Conservation (phyloP, 92 coral and sea anemone species). For the Bergia sp. region DNA sequence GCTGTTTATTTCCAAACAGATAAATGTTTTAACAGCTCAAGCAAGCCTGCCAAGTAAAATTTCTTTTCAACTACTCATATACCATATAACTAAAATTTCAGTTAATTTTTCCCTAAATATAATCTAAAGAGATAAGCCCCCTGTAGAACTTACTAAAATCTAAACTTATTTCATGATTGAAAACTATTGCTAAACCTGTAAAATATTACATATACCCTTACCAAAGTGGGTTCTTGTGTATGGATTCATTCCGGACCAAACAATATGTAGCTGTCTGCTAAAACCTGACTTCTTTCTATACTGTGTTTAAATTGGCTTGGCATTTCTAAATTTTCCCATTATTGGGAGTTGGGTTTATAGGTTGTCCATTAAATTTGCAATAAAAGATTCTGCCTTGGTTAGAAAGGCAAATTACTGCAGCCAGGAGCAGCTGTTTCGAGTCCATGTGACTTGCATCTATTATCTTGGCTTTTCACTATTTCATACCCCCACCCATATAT, state of each 20-base stretch:
- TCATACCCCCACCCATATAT: conserved; percentile 48
- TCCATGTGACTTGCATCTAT: conserved; percentile 49
- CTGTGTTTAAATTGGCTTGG: conserved; percentile 37
- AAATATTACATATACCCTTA: conserved; percentile 9
- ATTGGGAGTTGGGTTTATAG: conserved; percentile 34
- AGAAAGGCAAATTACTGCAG: conserved; percentile 42
- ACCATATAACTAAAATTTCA: conserved; percentile 14
- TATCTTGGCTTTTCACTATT: conserved; percentile 21
- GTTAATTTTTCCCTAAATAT: background rate
- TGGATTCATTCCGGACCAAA: conserved; percentile 42
- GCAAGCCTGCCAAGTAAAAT: background rate
- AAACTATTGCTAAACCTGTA: background rate
- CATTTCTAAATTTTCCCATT: conserved; percentile 43
- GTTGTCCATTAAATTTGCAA: conserved; percentile 42
- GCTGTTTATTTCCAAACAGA: conserved; percentile 21
- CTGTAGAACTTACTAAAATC: background rate
- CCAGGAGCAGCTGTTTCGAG: conserved; percentile 34
- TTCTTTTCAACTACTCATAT: background rate
- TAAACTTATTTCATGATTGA: background rate
- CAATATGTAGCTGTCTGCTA: conserved; percentile 6
- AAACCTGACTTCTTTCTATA: background rate
- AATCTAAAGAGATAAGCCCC: conserved; percentile 6
- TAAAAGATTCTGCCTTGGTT: conserved; percentile 44
- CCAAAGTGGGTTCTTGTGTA: conserved; percentile 44
- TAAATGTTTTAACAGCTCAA: conserved; percentile 9